phyloP scores from a whole-genome alignment of 2,888 invertebrate species.

The Chrysodeixis includens region DNA sequence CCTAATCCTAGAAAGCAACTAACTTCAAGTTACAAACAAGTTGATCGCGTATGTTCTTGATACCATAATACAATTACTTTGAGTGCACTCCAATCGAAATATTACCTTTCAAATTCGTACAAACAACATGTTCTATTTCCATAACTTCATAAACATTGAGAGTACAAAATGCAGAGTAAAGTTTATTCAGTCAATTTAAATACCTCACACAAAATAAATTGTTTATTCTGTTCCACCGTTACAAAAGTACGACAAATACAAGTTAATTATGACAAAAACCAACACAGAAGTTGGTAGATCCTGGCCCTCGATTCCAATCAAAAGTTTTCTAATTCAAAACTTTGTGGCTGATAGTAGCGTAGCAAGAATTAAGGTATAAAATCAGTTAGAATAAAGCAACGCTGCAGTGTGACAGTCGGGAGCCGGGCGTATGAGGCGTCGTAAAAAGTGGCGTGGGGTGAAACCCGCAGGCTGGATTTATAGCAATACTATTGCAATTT shows the following conservation, averaged over 20 bases:
- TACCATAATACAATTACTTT: slow-evolving; percentile 18
- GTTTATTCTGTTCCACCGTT: background rate
- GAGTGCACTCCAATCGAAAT: slow-evolving; percentile 28
- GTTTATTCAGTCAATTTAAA: no score
- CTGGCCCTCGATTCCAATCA: slow-evolving; percentile 40
- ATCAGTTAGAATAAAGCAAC: slow-evolving; percentile 29
- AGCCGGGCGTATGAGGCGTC: background rate
- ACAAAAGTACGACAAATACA: slow-evolving; percentile 19
- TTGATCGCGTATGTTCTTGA: background rate
- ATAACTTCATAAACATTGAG: no score
- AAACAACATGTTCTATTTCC: background rate
- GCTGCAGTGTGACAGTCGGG: slow-evolving; percentile 5
- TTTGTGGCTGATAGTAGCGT: slow-evolving; percentile 30
- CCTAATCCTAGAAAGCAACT: no score
- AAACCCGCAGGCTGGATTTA: slow-evolving; percentile 22
- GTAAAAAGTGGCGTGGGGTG: slow-evolving; percentile 11
- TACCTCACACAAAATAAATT: background rate
- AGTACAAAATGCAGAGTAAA: no score
- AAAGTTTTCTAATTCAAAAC: slow-evolving; percentile 55
- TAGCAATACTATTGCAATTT: slow-evolving; percentile 33
- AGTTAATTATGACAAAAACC: slow-evolving; percentile 25
- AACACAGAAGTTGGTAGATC: slow-evolving; percentile 15
- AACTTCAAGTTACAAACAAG: background rate
- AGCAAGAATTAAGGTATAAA: slow-evolving; percentile 32
- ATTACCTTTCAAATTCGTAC: slow-evolving; percentile 17